phyloP scores from a whole-genome alignment of 2,113 vertebrate genomes.

The Myrmecophaga tridactyla region DNA sequence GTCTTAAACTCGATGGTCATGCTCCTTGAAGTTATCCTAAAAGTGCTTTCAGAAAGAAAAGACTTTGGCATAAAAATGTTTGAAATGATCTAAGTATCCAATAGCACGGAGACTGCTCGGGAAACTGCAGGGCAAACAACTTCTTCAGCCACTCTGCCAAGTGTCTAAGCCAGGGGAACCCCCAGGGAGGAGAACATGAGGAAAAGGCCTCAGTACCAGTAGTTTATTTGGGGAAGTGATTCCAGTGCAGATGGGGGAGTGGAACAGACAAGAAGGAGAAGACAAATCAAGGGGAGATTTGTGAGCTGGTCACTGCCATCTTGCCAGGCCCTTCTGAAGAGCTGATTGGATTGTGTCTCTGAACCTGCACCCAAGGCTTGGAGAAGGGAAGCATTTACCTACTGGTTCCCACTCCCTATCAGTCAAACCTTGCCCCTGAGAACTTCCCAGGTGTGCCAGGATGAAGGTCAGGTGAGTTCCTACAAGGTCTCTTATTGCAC shows the following conservation, averaged over 20 bases:
- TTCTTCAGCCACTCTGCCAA: not conserved
- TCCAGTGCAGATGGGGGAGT: not conserved
- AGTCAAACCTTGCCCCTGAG: not conserved
- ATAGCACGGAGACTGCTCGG: not conserved
- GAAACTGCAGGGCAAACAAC: not conserved
- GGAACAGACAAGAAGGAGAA: not conserved
- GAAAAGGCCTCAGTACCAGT: not conserved
- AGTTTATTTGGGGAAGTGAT: not conserved
- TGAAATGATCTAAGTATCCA: not conserved
- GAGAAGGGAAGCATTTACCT: not conserved
- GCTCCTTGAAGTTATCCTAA: not conserved
- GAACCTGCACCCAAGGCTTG: not conserved
- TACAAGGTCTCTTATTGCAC: not conserved
- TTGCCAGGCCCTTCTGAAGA: not conserved
- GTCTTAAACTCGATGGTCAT: not conserved
- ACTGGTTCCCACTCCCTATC: not conserved
- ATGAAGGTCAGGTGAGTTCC: not conserved
- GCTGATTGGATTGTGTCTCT: not conserved
- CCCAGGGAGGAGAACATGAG: not conserved
- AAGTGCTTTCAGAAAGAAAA: not conserved
- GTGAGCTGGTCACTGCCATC: not conserved
- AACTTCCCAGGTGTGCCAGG: not conserved
- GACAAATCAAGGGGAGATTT: not conserved
- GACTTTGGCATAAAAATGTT: not conserved
- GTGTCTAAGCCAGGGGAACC: not conserved